These are phyloP conservation scores for Drosophila gaucha DNA, from an alignment of 2,888 invertebrate genomes.

Conservation along the genomic window DNA sequence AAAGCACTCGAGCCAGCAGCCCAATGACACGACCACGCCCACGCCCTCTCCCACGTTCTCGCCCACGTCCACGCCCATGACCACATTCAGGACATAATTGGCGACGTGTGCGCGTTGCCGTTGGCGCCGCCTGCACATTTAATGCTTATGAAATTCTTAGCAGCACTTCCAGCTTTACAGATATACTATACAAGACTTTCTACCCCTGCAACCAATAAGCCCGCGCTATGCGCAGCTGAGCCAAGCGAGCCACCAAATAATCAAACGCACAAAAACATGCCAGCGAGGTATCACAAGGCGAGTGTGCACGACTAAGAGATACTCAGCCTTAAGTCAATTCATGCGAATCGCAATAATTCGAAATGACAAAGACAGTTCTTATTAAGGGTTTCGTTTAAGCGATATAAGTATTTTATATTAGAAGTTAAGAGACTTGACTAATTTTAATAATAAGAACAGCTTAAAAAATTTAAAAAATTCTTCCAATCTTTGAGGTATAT, in stretches of 20 bases:
- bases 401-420: too few species aligned
- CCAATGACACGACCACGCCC: conserved; percentile 4
- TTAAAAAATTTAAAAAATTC: too few species aligned
- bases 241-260: conserved; percentile 18
- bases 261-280: conserved; percentile 7
- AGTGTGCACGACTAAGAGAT: background rate
- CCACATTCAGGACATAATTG: conserved; percentile 61
- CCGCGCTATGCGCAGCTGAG: conserved; percentile 29
- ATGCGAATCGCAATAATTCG: too few species aligned
- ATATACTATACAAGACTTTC: conserved; percentile 5
- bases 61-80: conserved; percentile 13
- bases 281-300: background rate
- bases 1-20: conserved; percentile 39
- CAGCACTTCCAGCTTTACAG: conserved; percentile 29
- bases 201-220: conserved; percentile 35
- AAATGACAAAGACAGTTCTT: too few species aligned
- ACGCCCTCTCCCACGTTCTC: background rate
- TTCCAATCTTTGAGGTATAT: too few species aligned
- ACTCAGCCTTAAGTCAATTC: too few species aligned
- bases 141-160: conserved; percentile 67
- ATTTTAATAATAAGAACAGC: too few species aligned
- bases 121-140: conserved; percentile 73
- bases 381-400: too few species aligned
- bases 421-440: too few species aligned
- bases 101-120: conserved; percentile 67